These are phyloP conservation scores for Rousettus madagascariensis DNA, from an alignment of 2,797 vertebrate genomes.

Conservation along the genomic window DNA sequence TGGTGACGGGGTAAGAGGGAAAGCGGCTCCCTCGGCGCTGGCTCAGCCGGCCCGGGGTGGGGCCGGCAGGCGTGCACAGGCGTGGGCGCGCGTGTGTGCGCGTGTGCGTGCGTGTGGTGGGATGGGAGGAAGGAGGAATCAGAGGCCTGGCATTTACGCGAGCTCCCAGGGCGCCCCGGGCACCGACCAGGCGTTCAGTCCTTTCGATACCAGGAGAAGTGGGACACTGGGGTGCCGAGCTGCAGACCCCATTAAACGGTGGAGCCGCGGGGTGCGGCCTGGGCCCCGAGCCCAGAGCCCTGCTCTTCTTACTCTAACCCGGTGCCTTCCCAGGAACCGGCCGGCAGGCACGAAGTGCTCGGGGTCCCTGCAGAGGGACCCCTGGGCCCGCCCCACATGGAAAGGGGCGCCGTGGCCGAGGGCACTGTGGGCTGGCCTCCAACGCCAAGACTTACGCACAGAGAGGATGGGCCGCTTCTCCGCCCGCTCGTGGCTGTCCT, in stretches of 20 bases:
- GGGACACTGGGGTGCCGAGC: background rate
- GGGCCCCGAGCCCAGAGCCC: background rate
- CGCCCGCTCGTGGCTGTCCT: slow-evolving; percentile 87
- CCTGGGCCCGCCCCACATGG: background rate
- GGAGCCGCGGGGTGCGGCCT: background rate
- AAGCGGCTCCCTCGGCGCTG: background rate
- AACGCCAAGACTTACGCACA: slow-evolving; percentile 90
- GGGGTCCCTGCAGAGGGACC: background rate
- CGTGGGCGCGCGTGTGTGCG: rapidly evolving
- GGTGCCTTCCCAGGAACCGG: background rate
- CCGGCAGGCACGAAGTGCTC: background rate
- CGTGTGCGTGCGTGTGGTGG: too few species aligned
- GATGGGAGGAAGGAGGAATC: background rate
- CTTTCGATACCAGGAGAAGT: background rate
- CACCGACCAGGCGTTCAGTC: too few species aligned
- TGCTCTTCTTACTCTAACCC: background rate
- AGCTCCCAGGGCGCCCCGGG: background rate
- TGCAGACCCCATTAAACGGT: background rate
- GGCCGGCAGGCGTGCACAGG: rapidly evolving
- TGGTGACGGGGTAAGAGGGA: background rate
- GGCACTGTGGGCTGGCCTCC: rapidly evolving
- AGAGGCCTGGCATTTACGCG: rapidly evolving
- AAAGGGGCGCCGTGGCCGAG: background rate
- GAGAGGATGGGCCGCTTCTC: slow-evolving; percentile 95
- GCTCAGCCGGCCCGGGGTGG: background rate